Evolutionary conservation across 2,888 invertebrate species (phyloP).

Genomic region (Trisateles emortualis): DNA sequence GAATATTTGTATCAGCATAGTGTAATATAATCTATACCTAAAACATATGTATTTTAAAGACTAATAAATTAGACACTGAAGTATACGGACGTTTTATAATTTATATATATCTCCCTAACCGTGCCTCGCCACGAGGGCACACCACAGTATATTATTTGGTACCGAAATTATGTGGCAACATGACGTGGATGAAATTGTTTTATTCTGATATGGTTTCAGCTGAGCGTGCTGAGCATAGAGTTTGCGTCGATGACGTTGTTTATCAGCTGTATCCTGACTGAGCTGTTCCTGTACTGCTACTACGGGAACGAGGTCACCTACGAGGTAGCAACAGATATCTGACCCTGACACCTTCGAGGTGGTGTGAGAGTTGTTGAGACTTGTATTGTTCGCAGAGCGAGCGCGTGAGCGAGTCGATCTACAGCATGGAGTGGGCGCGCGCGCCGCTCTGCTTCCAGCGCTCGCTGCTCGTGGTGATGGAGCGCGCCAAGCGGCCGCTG

Average conservation of each 20-base stretch:
- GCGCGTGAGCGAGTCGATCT: constrained; percentile 71
- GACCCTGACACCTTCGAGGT: not conserved
- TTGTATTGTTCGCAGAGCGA: constrained; percentile 66
- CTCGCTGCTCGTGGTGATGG: constrained; percentile 76
- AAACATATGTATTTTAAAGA: no score
- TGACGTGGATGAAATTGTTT: no score
- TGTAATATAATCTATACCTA: no score
- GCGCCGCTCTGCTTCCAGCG: constrained; percentile 54
- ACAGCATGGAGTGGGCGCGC: constrained; percentile 70
- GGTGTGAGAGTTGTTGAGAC: not conserved
- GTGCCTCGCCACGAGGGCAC: no score
- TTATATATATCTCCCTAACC: no score
- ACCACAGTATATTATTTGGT: no score
- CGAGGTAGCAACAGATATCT: constrained; percentile 77
- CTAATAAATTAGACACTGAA: no score
- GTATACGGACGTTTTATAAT: no score
- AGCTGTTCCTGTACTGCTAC: constrained; percentile 86
- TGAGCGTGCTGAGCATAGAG: constrained; percentile 71
- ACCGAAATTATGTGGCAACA: no score
- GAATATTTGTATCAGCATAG: no score
- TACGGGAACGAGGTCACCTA: constrained; percentile 86
- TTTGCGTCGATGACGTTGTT: constrained; percentile 84
- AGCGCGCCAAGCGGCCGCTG: constrained; percentile 77
- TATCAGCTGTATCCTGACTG: constrained; percentile 83
- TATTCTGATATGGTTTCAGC: constrained; percentile 49